Conservation (phyloP, 2,888 invertebrate species). For the Drosophila affinis region DNA sequence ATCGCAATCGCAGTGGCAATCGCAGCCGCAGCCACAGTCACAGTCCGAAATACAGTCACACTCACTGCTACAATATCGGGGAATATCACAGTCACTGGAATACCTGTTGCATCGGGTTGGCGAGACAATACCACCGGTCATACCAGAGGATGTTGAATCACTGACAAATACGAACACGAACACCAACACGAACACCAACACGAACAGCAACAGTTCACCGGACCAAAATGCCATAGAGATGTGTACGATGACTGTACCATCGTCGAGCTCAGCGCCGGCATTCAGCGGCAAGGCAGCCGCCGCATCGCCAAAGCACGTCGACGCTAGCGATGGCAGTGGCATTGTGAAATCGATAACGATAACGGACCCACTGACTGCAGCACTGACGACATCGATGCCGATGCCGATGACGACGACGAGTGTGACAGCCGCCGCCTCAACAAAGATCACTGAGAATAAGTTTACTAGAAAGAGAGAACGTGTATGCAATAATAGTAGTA, state of each 20-base stretch:
- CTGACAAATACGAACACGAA: slow-evolving; percentile 31
- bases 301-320: not conserved
- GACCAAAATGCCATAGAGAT: slow-evolving; percentile 42
- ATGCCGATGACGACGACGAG: slow-evolving; percentile 11
- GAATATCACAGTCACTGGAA: slow-evolving; percentile 11
- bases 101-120: slow-evolving; percentile 36
- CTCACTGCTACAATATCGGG: not conserved
- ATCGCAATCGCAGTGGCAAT: not conserved
- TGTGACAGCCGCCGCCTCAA: slow-evolving; percentile 39
- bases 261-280: slow-evolving; percentile 35
- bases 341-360: slow-evolving; percentile 39
- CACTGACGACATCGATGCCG: slow-evolving; percentile 30
- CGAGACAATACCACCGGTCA: slow-evolving; percentile 62
- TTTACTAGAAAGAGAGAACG: slow-evolving; percentile 83
- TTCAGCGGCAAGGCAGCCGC: slow-evolving; percentile 5
- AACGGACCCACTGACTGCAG: slow-evolving; percentile 11
- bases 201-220: slow-evolving; percentile 57
- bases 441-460: slow-evolving; percentile 81
- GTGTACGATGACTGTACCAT: slow-evolving; percentile 42
- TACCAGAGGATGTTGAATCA: slow-evolving; percentile 74
- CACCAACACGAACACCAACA: slow-evolving; percentile 3
- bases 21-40: not conserved
- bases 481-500: slow-evolving; percentile 82
- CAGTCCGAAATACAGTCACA: not conserved
- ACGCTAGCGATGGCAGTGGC: slow-evolving; percentile 30